These are phyloP conservation scores for Pseudanteris insignis DNA, from an alignment of 2,888 invertebrate genomes.

Conservation along the genomic window DNA sequence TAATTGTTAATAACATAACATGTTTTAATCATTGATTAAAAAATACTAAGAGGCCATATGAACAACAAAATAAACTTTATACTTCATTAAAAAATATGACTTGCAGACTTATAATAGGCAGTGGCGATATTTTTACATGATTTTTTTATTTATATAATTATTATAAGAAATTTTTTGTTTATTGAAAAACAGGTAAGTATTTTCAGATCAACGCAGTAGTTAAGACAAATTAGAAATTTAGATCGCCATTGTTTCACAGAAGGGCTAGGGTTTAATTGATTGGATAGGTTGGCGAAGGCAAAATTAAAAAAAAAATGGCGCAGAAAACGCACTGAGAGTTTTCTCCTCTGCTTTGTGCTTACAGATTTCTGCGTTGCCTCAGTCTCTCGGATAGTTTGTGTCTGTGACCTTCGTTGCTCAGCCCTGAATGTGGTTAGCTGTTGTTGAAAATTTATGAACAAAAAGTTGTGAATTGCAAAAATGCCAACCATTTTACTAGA, in stretches of 20 bases:
- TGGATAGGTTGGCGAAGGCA: constrained; percentile 63
- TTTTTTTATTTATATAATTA: too few relatives aligned
- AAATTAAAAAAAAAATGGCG: constrained; percentile 58
- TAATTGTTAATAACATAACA: too few relatives aligned
- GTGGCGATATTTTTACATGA: constrained; percentile 57
- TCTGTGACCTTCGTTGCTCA: constrained; percentile 64
- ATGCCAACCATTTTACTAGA: constrained; percentile 29
- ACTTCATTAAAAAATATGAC: too few relatives aligned
- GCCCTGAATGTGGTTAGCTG: constrained; percentile 65
- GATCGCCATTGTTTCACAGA: constrained; percentile 59
- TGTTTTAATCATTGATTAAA: too few relatives aligned
- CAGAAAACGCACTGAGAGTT: constrained; percentile 65
- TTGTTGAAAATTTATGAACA: constrained; percentile 54
- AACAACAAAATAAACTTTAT: too few relatives aligned
- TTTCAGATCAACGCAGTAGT: constrained; percentile 1
- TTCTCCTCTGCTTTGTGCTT: constrained; percentile 67
- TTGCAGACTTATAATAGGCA: constrained; percentile 61
- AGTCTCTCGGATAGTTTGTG: constrained; percentile 64
- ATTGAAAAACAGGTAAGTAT: constrained; percentile 43
- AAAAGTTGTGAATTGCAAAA: constrained; percentile 38
- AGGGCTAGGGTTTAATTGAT: constrained; percentile 54
- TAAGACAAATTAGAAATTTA: not conserved
- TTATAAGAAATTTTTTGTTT: not conserved
- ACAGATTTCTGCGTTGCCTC: constrained; percentile 66
- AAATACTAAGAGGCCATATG: too few relatives aligned